Evolutionary conservation across 2,888 invertebrate species (phyloP).

Genomic region (Cheilosia urbana): DNA sequence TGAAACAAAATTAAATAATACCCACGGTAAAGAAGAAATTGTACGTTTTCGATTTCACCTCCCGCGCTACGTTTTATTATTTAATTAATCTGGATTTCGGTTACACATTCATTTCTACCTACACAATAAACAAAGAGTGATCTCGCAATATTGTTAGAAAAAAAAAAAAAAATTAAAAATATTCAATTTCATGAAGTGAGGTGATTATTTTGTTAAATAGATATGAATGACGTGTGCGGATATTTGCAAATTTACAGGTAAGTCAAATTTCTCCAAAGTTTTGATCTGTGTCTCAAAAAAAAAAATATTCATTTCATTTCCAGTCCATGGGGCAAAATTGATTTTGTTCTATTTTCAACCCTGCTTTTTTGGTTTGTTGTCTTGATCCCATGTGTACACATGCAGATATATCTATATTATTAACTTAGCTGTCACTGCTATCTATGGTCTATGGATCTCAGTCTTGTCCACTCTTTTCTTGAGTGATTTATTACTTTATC

Average conservation of each 20-base stretch:
- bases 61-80: constrained; percentile 41
- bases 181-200: constrained; percentile 11
- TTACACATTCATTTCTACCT: constrained; percentile 10
- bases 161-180: neutral
- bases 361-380: neutral
- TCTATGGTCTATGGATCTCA: too few species aligned
- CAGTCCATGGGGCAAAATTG: constrained; percentile 39
- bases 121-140: constrained; percentile 3
- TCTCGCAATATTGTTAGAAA: constrained; percentile 11
- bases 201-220: neutral
- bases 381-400: neutral
- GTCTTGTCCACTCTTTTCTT: too few species aligned
- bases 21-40: neutral
- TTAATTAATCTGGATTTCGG: constrained; percentile 29
- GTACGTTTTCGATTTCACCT: constrained; percentile 65
- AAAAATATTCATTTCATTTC: neutral
- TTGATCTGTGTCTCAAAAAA: neutral
- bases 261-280: neutral
- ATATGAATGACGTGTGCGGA: constrained; percentile 27
- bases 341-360: constrained; percentile 11
- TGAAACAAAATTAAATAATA: constrained; percentile 9
- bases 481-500: too few species aligned
- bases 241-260: constrained; percentile 21
- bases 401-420: too few species aligned
- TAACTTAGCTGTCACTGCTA: too few species aligned